Conservation (phyloP, 2,113 vertebrate genomes). For the Pantherophis guttatus region DNA sequence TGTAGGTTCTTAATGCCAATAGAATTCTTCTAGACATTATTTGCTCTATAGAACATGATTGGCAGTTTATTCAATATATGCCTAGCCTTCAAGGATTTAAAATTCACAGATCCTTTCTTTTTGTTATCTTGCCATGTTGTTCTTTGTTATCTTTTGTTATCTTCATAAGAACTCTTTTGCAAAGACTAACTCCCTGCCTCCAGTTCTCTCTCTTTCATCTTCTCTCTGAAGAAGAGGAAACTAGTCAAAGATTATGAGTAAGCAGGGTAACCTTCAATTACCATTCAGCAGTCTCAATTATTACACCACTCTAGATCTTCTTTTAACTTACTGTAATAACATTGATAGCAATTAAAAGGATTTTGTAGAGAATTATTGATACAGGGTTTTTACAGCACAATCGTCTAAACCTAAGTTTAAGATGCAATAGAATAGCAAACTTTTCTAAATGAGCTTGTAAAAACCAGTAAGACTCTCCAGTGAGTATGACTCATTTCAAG, state of each 20-base stretch:
- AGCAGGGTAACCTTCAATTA: not conserved
- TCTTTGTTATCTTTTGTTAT: too few relatives aligned
- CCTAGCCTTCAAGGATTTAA: not conserved
- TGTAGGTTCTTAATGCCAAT: conserved; percentile 17
- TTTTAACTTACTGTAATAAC: not conserved
- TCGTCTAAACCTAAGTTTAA: not conserved
- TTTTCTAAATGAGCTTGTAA: not conserved
- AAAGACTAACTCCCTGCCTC: not conserved
- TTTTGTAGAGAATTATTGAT: not conserved
- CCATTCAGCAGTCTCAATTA: not conserved
- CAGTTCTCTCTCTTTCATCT: not conserved
- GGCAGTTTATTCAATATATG: not conserved
- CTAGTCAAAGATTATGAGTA: too few relatives aligned
- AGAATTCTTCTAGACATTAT: not conserved
- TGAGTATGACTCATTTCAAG: not conserved
- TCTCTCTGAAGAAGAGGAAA: not conserved
- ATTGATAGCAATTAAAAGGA: not conserved
- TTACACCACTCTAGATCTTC: not conserved
- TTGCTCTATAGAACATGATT: not conserved
- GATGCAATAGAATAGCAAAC: not conserved
- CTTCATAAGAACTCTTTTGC: not conserved
- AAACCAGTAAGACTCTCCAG: not conserved
- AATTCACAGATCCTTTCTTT: not conserved
- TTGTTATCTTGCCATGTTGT: not conserved
- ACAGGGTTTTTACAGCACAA: not conserved